Evolutionary conservation across 2,888 invertebrate species (phyloP), one percentile per base, ranked within the genome.

Genomic region (Copidosoma aretas): DNA sequence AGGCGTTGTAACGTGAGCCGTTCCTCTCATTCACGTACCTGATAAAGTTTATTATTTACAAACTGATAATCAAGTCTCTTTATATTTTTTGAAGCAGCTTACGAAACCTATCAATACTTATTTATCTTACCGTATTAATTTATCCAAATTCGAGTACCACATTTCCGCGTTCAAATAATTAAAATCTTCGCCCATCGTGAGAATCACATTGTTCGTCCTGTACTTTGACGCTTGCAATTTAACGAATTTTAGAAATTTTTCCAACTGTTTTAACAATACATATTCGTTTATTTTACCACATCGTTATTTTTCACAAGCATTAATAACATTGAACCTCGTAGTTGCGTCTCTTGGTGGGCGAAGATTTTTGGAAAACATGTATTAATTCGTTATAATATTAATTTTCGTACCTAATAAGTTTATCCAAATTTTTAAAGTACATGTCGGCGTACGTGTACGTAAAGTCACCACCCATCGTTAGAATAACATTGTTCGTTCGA

Each of bases 111-210:
- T 5, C 8, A 32, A 32, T 32, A 32, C 8, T 32, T 19, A 32
- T 5, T 32, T 8, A 10, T 10, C 49, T 65, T 60, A 90, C 88
- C 89, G 88, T 77, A 97, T 95, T 57, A 97, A 85, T 82, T 91
- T 93, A 82, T 97, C 95, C 82, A 96, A 83, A 82, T 95, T 95
- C 72, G 87, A 89, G 84, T 89, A 97, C 89, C 93, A 93, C 82
- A 89, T 88, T 71, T 88, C 85, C 0, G 95, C 95, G 77, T 92
- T 89, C 79, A 91, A 91, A 80, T 93, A 97, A 10, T 92, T 92
- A 80, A 97, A 97, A 84, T 97, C 97, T 39, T 91, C 92, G 0
- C 97, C 97, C 95, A 96, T 96, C 0, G 95, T 93, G 66, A 95
- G 81, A 65, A 93, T 88, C 0, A 94, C 86, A 80, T 96, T 92